Percentiles rank a stretch among this genome's conserved stretches.
Conservation (phyloP, 2,797 vertebrate genomes). For the Bovichtus variegatus region DNA sequence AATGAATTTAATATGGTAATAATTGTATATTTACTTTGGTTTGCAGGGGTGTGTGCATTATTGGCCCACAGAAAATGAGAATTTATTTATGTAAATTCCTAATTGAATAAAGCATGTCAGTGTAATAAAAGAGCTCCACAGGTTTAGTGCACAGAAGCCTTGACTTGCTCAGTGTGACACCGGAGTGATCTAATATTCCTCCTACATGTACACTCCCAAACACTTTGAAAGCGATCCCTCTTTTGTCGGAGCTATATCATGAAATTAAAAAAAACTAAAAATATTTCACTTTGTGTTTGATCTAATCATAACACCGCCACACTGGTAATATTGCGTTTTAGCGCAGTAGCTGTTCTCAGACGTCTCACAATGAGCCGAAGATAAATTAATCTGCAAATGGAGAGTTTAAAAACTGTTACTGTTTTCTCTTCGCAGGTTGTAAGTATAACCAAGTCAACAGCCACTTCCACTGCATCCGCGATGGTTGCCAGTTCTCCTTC, state of each 20-base stretch:
- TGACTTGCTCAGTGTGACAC: slow-evolving; percentile 86
- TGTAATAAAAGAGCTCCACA: slow-evolving; percentile 91
- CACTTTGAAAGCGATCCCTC: slow-evolving; percentile 79
- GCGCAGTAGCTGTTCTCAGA: slow-evolving; percentile 31
- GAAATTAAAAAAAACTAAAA: slow-evolving; percentile 70
- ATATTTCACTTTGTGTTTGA: slow-evolving; percentile 69
- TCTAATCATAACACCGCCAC: slow-evolving; percentile 62
- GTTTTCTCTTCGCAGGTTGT: slow-evolving; percentile 87
- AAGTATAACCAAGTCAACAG: slow-evolving; percentile 99
- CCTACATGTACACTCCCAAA: slow-evolving; percentile 79
- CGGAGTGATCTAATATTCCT: slow-evolving; percentile 84
- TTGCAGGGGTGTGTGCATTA: slow-evolving; percentile 89
- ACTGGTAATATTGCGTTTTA: slow-evolving; percentile 52
- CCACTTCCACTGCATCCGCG: slow-evolving; percentile 99
- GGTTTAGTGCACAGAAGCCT: slow-evolving; percentile 87
- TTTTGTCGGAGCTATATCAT: slow-evolving; percentile 74
- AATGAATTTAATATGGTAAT: slow-evolving; percentile 90
- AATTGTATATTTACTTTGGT: slow-evolving; percentile 90
- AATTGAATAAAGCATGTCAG: slow-evolving; percentile 90
- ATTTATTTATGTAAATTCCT: slow-evolving; percentile 91
- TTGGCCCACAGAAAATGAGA: slow-evolving; percentile 88
- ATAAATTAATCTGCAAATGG: slow-evolving; percentile 47
- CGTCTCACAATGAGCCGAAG: slow-evolving; percentile 35
- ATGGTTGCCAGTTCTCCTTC: slow-evolving; percentile 99
- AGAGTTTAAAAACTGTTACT: slow-evolving; percentile 44